Conservation (phyloP, 2,113 vertebrate species). For the Labeo rohita region DNA sequence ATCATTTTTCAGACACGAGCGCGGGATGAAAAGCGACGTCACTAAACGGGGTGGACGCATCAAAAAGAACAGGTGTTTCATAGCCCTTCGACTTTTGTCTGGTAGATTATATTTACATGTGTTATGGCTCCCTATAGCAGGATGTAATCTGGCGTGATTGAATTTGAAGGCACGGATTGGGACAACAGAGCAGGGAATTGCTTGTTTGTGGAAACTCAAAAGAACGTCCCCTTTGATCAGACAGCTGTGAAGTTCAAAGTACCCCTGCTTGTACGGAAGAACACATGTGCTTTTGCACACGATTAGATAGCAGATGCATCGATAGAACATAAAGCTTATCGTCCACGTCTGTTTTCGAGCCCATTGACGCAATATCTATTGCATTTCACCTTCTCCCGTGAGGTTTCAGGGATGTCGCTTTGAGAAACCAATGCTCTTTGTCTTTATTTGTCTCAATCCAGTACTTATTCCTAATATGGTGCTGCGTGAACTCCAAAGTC, state of each 20-base stretch:
- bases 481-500: constrained; percentile 35
- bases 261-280: constrained; percentile 42
- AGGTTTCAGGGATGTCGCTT: not conserved
- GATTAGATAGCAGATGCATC: constrained; percentile 49
- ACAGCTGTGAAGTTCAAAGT: constrained; percentile 66
- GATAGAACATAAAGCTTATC: constrained; percentile 30
- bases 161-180: constrained; percentile 46
- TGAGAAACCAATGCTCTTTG: constrained; percentile 5
- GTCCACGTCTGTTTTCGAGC: not conserved
- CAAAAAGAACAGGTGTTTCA: constrained; percentile 45
- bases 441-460: constrained; percentile 22
- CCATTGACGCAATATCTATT: constrained; percentile 6
- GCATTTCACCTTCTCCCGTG: not conserved
- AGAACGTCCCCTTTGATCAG: constrained; percentile 59
- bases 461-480: constrained; percentile 57
- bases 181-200: constrained; percentile 43
- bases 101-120: constrained; percentile 54
- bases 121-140: constrained; percentile 35
- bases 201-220: constrained; percentile 56
- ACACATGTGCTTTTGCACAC: constrained; percentile 43
- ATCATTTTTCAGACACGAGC: constrained; percentile 15
- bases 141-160: constrained; percentile 43
- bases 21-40: constrained; percentile 6
- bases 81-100: constrained; percentile 36
- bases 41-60: constrained; percentile 13